Evolutionary conservation across 2,888 invertebrate genomes (phyloP), one percentile per base, ranked within the genome.

Genomic region (Ectropis crepuscularia): DNA sequence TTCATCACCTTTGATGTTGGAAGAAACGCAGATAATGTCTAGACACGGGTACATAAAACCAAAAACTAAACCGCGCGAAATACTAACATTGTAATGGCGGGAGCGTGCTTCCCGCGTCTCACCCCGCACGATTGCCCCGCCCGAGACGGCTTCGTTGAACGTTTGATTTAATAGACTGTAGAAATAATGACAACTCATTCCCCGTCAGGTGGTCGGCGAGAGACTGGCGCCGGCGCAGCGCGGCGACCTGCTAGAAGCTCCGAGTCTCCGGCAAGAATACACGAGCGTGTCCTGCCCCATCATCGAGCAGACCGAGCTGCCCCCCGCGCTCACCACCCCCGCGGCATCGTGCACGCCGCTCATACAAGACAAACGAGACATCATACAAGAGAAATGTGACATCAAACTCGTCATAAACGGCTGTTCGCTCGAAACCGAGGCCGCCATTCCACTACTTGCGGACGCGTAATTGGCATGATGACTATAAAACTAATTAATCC

Each of bases 231-330:
- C 94, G 6, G 82, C 89, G 0, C 86, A 91, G 6, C 93, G 93
- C 59, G 87, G 89, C 16, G 88, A 92, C 58, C 76, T 92, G 7
- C 82, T 94, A 65, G 93, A 92, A 71, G 91, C 93, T 2, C 90
- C 92, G 8, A 90, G 89, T 62, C 90, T 90, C 49, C 88, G 93
- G 4, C 88, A 89, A 60, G 90, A 92, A 71, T 86, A 87, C 78
- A 84, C 95, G 0, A 95, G 95, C 77, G 95, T 95, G 28, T 96
- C 96, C 6, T 96, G 96, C 76, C 96, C 96, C 0, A 96, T 96
- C 80, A 96, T 96, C 60, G 96, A 96, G 78, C 89, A 89, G 68
- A 78, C 86, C 0, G 89, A 87, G 55, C 74, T 76, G 38, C 60
- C 72, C 53, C 55, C 60, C 55, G 69, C 65, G 4, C 50, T 28